Base-by-base conservation (phyloP, 2,888 invertebrate species). In the Hypomecis punctinalis region DNA sequence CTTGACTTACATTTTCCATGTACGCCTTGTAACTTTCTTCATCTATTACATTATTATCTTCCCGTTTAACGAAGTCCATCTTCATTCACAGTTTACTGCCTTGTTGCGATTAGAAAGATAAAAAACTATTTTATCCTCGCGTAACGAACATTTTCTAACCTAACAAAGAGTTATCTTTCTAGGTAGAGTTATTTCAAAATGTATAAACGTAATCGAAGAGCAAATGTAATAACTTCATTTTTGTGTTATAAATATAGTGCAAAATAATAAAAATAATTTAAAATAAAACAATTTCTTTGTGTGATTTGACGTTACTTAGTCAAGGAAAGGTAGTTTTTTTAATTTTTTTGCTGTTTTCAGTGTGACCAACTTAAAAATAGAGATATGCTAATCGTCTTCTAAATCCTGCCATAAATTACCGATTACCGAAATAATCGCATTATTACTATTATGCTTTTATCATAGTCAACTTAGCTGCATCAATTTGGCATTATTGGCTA, bases 31-130 rank as follows among this genome's bases (percentile, higher is more conserved):
- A 91, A 64, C 79, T 84, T 9, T 90, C 91, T 62, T 91, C 90
- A 39, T 90, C 91, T 35, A 89, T 75, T 13, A 83, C 66, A 77
- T 85, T 84, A 53, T 83, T 85, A 33, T 90, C 91, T 79, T 91
- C 91, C 57, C 90, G 80, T 77, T 92, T 92, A 66, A 92, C 91
- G 73, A 86, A 91, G 86, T 92, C 91, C 92, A 92, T 91, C 63
- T 60, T 52, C 53, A 56, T 66, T 64, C 49, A 71, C 68, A 67
- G 59, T 56, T 47, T 35, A n/a, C 2, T 36, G 4, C 11, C 42
- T 36, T 57, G 37, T 47, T n/a, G 5, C 11, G 35, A 6, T 51
- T 8, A 43, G 56, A 54, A 48, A 55, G 58, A 40, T 73, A 66
- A 75, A 71, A 68, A 67, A 49, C 45, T 63, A 69, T 68, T 74